Base-by-base conservation (phyloP, 2,888 invertebrate species). In the Epistrophe eligans region DNA sequence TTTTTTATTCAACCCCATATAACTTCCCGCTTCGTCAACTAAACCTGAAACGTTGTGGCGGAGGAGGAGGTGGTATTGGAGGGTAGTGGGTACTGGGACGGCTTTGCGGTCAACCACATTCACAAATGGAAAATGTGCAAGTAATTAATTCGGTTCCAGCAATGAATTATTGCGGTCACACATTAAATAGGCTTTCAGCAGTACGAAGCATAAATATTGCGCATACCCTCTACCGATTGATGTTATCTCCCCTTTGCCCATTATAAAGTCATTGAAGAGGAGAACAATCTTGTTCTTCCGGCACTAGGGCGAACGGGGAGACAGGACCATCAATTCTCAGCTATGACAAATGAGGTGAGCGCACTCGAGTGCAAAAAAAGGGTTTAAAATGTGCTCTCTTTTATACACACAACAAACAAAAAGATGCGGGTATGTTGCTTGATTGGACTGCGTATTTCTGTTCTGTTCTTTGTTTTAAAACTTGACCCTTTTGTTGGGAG, bases 121-220 rank as follows among this genome's bases (percentile, higher is more conserved):
- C 87, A 83, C 83, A 87, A 87, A 87, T 83, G 87, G 87, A 83
- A 83, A 87, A 87, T 87, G 87, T 83, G 87, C 87, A 83, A 87
- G 87, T 87, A 83, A 87, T 87, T 87, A 87, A 87, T 87, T 87
- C 83, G 77, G 87, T 87, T 83, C 83, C 83, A 87, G 83, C 87
- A 87, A 87, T 87, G 87, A 87, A 87, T 87, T 87, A 87, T 87
- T 87, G 87, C 83, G 83, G 87, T 87, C 83, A 79, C 83, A 79
- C 87, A 79, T 83, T 83, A 79, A 87, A 83, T 87, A 87, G 87
- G 83, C 79, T 79, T 79, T 83, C 72, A 83, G 74, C 77, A 79
- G 58, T 38, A 72, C 73, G 62, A 55, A 58, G 57, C 81, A 62
- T 43, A 50, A 81, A 77, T 70, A 71, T 71, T 73, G 43, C 15